These are phyloP conservation scores for Boloria selene DNA, from an alignment of 2,888 invertebrate genomes.

Conservation along the genomic window DNA sequence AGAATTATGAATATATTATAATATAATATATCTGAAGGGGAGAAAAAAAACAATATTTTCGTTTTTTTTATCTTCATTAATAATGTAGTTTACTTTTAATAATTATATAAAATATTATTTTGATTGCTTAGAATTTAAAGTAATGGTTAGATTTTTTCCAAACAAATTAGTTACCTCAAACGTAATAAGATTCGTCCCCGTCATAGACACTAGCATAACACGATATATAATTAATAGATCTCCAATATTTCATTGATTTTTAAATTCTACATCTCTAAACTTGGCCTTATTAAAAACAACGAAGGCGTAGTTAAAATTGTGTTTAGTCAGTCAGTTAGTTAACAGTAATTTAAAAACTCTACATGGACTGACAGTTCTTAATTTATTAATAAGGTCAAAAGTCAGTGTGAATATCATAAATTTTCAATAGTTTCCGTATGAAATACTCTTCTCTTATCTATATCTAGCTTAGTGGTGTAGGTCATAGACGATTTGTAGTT, in stretches of 20 bases:
- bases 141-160: slow-evolving; percentile 15
- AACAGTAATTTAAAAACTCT: no score
- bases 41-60: not conserved
- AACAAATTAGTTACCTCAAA: slow-evolving; percentile 36
- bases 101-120: not conserved
- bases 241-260: slow-evolving; percentile 6
- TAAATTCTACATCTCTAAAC: not conserved
- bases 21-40: not conserved
- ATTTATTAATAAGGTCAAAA: slow-evolving; percentile 12
- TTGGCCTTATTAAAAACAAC: slow-evolving; percentile 15
- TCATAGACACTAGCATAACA: slow-evolving; percentile 18
- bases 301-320: slow-evolving; percentile 1
- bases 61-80: not conserved
- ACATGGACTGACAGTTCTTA: not conserved
- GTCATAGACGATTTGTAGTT: slow-evolving; percentile 1
- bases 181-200: slow-evolving; percentile 37
- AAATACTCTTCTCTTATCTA: not conserved
- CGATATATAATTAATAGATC: slow-evolving; percentile 14
- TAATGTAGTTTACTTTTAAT: no score
- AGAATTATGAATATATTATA: no score
- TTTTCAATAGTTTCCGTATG: not conserved
- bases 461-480: slow-evolving; percentile 5
- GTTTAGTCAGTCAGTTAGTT: not conserved
- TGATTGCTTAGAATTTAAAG: slow-evolving; percentile 14
- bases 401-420: slow-evolving; percentile 15